Conservation (phyloP, 2,888 invertebrate genomes). For the Sthenelais limicola region DNA sequence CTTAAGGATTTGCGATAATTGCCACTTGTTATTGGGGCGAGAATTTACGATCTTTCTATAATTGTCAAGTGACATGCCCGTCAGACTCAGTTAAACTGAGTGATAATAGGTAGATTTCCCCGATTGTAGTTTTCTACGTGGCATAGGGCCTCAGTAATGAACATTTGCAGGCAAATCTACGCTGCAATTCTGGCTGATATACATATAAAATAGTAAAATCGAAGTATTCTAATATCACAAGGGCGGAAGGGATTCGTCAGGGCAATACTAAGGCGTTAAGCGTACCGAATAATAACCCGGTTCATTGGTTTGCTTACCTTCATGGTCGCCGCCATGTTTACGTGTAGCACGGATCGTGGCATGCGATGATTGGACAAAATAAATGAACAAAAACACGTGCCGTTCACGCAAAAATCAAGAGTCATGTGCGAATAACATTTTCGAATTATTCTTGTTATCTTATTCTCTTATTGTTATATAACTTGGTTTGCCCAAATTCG, state of each 20-base stretch:
- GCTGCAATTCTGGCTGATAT: background rate
- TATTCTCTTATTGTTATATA: too few relatives aligned
- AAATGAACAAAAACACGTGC: background rate
- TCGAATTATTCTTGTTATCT: too few relatives aligned
- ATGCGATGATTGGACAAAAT: conserved; percentile 53
- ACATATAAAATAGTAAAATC: background rate
- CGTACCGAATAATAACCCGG: background rate
- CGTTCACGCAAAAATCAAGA: background rate
- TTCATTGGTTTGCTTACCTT: conserved; percentile 43
- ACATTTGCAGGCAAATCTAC: background rate
- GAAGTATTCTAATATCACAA: background rate
- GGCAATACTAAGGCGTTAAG: background rate
- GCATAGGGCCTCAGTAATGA: background rate
- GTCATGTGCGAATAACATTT: too few relatives aligned
- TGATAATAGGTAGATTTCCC: too few relatives aligned
- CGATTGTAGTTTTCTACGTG: too few relatives aligned
- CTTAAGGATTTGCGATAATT: too few relatives aligned
- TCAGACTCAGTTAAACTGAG: too few relatives aligned
- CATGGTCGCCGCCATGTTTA: conserved; percentile 63
- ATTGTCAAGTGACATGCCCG: too few relatives aligned
- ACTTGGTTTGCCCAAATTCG: too few relatives aligned
- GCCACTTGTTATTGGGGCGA: too few relatives aligned
- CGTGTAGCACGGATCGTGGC: conserved; percentile 58
- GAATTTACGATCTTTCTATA: too few relatives aligned
- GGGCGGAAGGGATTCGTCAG: background rate